phyloP scores from a whole-genome alignment of 1,140 invertebrate species.

The Wiebesia pumilae region DNA sequence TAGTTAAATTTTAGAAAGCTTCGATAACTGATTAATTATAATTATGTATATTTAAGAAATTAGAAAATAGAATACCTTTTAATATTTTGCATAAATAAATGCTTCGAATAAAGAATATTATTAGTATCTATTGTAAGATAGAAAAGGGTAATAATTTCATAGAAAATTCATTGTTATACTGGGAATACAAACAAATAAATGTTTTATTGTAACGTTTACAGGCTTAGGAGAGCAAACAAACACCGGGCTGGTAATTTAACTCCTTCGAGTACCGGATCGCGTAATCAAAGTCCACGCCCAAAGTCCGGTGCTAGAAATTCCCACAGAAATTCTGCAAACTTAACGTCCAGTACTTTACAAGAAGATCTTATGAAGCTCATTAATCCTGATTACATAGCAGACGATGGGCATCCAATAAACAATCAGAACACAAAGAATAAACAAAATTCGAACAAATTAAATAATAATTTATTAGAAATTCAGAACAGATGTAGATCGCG shows the following conservation, averaged over 20 bases:
- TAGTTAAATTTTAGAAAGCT: too few species aligned
- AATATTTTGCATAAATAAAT: too few species aligned
- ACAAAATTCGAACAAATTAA: constrained; percentile 67
- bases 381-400: constrained; percentile 85
- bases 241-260: constrained; percentile 69
- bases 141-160: neutral
- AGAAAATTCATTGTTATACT: neutral
- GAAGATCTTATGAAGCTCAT: constrained; percentile 93
- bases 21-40: too few species aligned
- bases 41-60: too few species aligned
- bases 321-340: constrained; percentile 79
- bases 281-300: constrained; percentile 79
- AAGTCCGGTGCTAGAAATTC: constrained; percentile 73
- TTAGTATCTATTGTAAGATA: neutral
- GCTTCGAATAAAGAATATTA: too few species aligned
- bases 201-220: constrained; percentile 38
- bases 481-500: constrained; percentile 74
- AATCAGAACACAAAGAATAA: constrained; percentile 66
- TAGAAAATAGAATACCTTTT: too few species aligned
- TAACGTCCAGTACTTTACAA: constrained; percentile 83
- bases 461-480: constrained; percentile 71
- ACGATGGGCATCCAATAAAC: constrained; percentile 64
- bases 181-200: neutral
- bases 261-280: constrained; percentile 74
- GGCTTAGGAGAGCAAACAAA: constrained; percentile 70